These are phyloP conservation scores for Chiridota heheva DNA, from an alignment of 35 echinoderm and acorn worm genomes.

Conservation along the genomic window DNA sequence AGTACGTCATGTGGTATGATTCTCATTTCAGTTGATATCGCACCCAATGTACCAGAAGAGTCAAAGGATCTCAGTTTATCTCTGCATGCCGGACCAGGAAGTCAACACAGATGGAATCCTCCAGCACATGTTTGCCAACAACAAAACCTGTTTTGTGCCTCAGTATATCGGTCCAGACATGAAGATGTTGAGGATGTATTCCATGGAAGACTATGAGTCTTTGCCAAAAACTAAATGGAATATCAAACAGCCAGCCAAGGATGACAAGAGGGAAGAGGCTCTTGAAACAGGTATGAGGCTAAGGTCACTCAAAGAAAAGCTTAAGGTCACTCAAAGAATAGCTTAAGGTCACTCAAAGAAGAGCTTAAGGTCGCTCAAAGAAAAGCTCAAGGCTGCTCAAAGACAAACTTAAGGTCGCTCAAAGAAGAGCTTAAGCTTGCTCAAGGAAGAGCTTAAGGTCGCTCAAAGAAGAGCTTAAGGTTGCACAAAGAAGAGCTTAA, in stretches of 20 bases:
- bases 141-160: constrained; percentile 81
- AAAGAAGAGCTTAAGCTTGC: too few species aligned
- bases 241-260: constrained; percentile 91
- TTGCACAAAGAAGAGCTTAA: too few species aligned
- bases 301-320: too few species aligned
- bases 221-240: constrained; percentile 98
- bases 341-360: too few species aligned
- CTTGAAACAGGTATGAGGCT: constrained; percentile 65
- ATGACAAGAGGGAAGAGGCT: constrained; percentile 86
- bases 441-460: too few species aligned
- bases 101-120: constrained; percentile 82
- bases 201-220: constrained; percentile 91
- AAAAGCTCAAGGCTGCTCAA: too few species aligned
- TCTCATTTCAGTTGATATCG: constrained; percentile 54
- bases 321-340: too few species aligned
- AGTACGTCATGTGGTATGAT: too few species aligned
- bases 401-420: too few species aligned
- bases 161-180: constrained; percentile 97
- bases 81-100: constrained; percentile 79
- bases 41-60: constrained; percentile 81
- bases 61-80: constrained; percentile 86
- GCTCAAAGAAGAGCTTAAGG: too few species aligned
- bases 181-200: constrained; percentile 87
- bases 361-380: too few species aligned
- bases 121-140: constrained; percentile 70